These are phyloP conservation scores for Scortum barcoo DNA, from an alignment of 2,113 vertebrate species.

Conservation along the genomic window DNA sequence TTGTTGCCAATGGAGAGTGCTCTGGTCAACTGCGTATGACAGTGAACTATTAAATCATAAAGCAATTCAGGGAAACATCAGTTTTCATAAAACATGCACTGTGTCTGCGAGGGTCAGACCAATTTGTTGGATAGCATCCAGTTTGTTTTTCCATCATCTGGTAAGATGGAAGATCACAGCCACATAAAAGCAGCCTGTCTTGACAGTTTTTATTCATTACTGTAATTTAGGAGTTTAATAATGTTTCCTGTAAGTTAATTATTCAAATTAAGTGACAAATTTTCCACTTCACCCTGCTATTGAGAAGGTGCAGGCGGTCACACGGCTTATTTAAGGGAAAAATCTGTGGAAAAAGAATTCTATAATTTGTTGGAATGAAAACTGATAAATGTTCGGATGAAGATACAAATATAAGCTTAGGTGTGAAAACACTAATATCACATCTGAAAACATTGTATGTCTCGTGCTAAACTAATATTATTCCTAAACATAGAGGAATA, in stretches of 20 bases:
- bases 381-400: neutral
- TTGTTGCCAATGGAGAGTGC: slow-evolving; percentile 2
- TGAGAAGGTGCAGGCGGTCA: neutral
- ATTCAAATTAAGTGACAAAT: neutral
- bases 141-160: neutral
- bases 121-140: neutral
- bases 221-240: neutral
- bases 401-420: neutral
- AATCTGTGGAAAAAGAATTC: neutral
- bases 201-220: neutral
- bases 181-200: neutral
- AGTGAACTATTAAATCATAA: neutral
- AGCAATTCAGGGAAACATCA: neutral
- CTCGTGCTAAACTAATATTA: neutral
- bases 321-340: neutral
- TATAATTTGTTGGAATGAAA: neutral
- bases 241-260: neutral
- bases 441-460: neutral
- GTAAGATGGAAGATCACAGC: neutral
- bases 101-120: neutral
- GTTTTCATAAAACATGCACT: neutral
- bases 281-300: neutral
- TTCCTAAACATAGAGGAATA: no score
- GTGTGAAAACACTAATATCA: neutral
- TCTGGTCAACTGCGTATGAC: slow-evolving; percentile 12